Evolutionary conservation across 2,888 invertebrate genomes (phyloP).

Genomic region (Atherix ibis): DNA sequence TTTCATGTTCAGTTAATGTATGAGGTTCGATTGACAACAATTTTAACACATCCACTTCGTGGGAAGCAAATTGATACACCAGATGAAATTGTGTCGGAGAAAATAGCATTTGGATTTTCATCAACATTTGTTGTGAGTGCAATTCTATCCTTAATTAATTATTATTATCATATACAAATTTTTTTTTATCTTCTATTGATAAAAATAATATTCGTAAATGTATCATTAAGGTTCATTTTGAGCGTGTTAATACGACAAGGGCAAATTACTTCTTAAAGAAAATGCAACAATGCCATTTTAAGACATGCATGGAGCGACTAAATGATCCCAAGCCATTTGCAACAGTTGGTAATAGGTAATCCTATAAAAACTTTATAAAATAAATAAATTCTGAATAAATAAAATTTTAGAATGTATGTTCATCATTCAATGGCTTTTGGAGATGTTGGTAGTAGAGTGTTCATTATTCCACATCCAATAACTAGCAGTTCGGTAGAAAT

Average conservation of each 20-base stretch:
- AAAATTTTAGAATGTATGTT: slow-evolving; percentile 7
- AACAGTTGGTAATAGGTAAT: slow-evolving; percentile 8
- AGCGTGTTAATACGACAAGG: slow-evolving; percentile 5
- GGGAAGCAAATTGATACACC: slow-evolving; percentile 6
- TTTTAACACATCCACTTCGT: slow-evolving; percentile 4
- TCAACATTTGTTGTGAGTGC: slow-evolving; percentile 5
- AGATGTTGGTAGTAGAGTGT: slow-evolving; percentile 2
- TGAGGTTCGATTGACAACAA: slow-evolving; percentile 4
- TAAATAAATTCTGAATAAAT: not conserved
- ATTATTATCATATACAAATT: not conserved
- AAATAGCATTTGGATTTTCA: slow-evolving; percentile 7
- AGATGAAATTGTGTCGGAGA: slow-evolving; percentile 5
- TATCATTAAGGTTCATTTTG: slow-evolving; percentile 6
- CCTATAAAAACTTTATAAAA: not conserved
- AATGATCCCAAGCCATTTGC: slow-evolving; percentile 3
- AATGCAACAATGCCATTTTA: slow-evolving; percentile 5
- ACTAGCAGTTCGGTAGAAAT: slow-evolving; percentile 8
- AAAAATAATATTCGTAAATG: too few relatives aligned
- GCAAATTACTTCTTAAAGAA: slow-evolving; percentile 6
- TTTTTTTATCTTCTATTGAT: too few relatives aligned
- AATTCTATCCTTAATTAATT: not conserved
- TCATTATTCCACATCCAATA: slow-evolving; percentile 4
- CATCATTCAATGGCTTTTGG: slow-evolving; percentile 8
- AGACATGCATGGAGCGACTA: slow-evolving; percentile 7
- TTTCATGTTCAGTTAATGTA: slow-evolving; percentile 8